Base-by-base conservation (phyloP, 2,888 invertebrate species). In the Aleiodes leptofemur region DNA sequence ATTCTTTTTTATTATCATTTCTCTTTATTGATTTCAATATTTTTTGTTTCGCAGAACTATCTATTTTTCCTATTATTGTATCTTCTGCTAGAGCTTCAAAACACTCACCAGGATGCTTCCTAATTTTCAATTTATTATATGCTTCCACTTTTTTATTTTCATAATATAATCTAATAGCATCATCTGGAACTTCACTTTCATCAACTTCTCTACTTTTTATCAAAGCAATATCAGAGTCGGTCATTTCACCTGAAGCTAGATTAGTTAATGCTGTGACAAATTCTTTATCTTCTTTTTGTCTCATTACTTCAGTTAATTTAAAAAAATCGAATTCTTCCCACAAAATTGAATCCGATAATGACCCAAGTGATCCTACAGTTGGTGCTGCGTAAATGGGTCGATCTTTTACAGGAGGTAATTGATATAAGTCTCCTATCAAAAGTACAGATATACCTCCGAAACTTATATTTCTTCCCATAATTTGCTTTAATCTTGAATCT, bases 231-330 rank as follows among this genome's bases (percentile, higher is more conserved):
- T 85, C 82, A 0, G 76, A 71, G 8, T 80, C 75, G 16, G 81
- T 80, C 77, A 83, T 78, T 59, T 59, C 64, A 7, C 82, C 82
- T 9, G 13, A 53, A 13, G 83, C 83, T 59, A 83, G 69, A 69
- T 84, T 77, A 64, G 84, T 85, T 14, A 85, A 72, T 6, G 81
- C 82, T 68, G 69, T 55, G 14, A 81, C 79, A 73, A 84, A 86
- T 9, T 16, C 31, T 69, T 53, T 55, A 57, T 84, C 83, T 66
- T 81, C 79, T 81, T 80, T 81, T 78, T 86, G 85, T 72, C 85
- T 73, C 83, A 85, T 84, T n/a, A 85, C 80, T 78, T 83, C 79
- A 9, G 81, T 84, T 34, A 86, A 79, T 78, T 85, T 82, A 76
- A 78, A 84, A 74, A 80, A 79, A 71, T 78, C 7, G 51, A 85